Conservation (phyloP, 2,113 vertebrate genomes). For the Phyllostomus hastatus region DNA sequence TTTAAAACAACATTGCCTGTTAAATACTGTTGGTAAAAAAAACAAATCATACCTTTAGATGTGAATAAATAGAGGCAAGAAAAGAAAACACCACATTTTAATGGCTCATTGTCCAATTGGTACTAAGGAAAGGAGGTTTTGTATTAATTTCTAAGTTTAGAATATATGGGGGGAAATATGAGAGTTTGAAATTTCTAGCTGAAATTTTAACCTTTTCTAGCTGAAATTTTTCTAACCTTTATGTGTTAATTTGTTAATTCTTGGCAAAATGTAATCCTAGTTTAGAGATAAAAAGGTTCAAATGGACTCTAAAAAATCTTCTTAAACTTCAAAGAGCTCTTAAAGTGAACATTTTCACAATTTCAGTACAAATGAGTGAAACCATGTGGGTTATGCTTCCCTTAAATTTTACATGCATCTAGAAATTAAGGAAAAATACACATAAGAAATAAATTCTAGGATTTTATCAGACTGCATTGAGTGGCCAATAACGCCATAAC, state of each 20-base stretch:
- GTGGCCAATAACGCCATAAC: neutral
- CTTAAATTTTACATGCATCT: conserved; percentile 14
- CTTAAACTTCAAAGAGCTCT: conserved; percentile 54
- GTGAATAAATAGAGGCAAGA: neutral
- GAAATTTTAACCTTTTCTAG: conserved; percentile 50
- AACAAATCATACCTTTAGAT: neutral
- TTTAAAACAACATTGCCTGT: neutral
- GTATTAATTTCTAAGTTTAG: conserved; percentile 9
- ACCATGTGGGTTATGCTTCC: conserved; percentile 47
- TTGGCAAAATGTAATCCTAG: conserved; percentile 39
- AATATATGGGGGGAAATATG: neutral
- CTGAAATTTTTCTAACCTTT: conserved; percentile 51
- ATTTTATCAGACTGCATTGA: neutral
- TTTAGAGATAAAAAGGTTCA: conserved; percentile 59
- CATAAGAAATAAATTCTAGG: neutral
- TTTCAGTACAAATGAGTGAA: conserved; percentile 56
- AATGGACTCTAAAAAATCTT: conserved; percentile 49
- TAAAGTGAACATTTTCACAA: conserved; percentile 50
- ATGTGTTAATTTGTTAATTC: conserved; percentile 58
- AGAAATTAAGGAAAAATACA: conserved; percentile 34
- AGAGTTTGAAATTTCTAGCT: neutral
- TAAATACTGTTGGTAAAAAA: neutral
- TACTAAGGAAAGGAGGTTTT: neutral
- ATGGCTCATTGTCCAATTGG: neutral
- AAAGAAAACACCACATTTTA: neutral